Base-by-base conservation (phyloP, 2,113 vertebrate genomes). In the Platysteira castanea region DNA sequence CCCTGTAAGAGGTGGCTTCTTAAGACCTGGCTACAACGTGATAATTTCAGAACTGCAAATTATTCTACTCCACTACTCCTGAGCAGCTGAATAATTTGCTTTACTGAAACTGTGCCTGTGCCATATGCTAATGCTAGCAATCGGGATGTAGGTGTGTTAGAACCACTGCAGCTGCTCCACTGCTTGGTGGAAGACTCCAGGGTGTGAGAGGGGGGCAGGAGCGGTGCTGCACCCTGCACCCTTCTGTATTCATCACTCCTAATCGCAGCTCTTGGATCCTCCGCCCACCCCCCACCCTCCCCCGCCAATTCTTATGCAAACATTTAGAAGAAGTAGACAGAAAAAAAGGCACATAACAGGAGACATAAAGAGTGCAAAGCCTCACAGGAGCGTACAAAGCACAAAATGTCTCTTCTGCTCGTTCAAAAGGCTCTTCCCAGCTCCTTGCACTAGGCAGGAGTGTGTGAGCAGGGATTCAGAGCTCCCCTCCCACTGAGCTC, bases 401-500 rank as follows among this genome's bases (percentile, higher is more conserved):
- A 6, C 49, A 91, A 76, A 89, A 87, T 8, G 13, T 44, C 71
- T 96, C 79, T 81, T 90, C 56, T 61, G 65, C 49, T 53, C 17
- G 46, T 76, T 92, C 64, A 90, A 76, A 92, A 87, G 77, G 61
- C 56, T 37, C 79, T 89, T 46, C 53, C 60, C 73, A 64, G 56
- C 69, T 84, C 35, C 92, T 73, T 87, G 83, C 92, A 15, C 47
- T 7, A 89, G 41, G 52, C 60, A 82, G 61, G 53, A 89, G 73
- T 8, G 59, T 1, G 52, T 6, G 85, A 93, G 61, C 77, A 44
- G 33, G 30, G 90, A 84, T 53, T 41, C 77, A 63, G 85, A 79
- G 76, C 77, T 94, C 69, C 91, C 69, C 95, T 95, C 88, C 94
- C 80, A 88, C 91, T 24, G 94, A 95, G 91, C 67, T 65, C 57